Base-by-base conservation (phyloP, 2,888 invertebrate species). In the Tenthredo scrophulariae region DNA sequence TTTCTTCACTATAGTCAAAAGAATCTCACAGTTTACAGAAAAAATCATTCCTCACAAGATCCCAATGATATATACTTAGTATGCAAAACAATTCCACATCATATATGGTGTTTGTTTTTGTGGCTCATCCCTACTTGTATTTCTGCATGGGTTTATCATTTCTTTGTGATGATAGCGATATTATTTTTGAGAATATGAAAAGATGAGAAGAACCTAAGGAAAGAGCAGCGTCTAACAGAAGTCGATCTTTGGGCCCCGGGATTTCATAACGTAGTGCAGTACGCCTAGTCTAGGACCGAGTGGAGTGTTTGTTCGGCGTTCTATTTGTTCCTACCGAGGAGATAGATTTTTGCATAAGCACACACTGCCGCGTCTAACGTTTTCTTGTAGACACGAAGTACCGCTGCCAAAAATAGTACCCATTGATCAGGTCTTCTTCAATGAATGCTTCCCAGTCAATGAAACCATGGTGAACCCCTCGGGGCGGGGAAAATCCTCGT, bases 371-470 rank as follows among this genome's bases (percentile, higher is more conserved):
- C 62, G 46, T 62, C 58, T 40, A 62, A 80, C 29, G 40, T 40
- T 4, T 58, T 80, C 80, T 58, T 80, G 80, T 80, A 29, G 62
- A 80, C 80, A 80, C 80, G 58, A 62, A 80, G 80, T 62, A 80
- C 80, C 80, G 85, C 84, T 84, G 88, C 89, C 89, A 88, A 90
- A 90, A 90, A 90, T 90, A 90, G 90, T 88, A 79, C 88, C 88
- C 90, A 91, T 91, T 90, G 91, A 90, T 91, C 91, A 89, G 58
- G n/a, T 40, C 22, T 80, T 58, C 62, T 62, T 80, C 80, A 80
- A 80, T 80, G 80, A 80, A 80, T 40, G 62, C 62, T 62, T 80
- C 4, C 62, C 80, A 62, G 62, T 80, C 80, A 58, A 62, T 80
- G 80, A 62, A 80, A 40, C 29, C 79, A 77, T 74, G 77, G 79